phyloP scores from a whole-genome alignment of 2,888 invertebrate genomes.

The Synergus laeviventris region DNA sequence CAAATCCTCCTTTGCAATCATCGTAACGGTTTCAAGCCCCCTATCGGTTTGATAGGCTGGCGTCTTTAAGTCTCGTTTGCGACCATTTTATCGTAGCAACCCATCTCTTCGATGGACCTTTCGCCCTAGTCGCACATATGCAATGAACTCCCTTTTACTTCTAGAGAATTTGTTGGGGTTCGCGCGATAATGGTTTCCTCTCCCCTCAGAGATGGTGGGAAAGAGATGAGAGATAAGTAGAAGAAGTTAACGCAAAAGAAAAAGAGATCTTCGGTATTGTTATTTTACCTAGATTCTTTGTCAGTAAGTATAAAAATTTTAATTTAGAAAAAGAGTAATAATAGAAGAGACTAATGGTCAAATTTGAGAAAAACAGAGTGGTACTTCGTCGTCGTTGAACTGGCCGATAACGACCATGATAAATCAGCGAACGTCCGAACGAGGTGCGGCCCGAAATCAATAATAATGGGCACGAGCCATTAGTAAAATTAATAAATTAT shows the following conservation, averaged over 20 bases:
- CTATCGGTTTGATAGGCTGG: constrained; percentile 38
- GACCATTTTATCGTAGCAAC: constrained; percentile 57
- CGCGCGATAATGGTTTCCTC: constrained; percentile 25
- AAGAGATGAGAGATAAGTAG: neutral
- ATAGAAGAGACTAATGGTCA: neutral
- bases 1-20: constrained; percentile 29
- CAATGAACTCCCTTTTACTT: constrained; percentile 60
- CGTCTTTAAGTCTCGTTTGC: constrained; percentile 58
- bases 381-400: constrained; percentile 53
- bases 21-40: constrained; percentile 16
- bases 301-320: neutral
- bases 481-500: constrained; percentile 77
- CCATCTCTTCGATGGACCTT: constrained; percentile 61
- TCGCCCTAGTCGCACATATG: constrained; percentile 58
- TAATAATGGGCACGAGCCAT: constrained; percentile 76
- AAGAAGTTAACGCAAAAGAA: neutral
- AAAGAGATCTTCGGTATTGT: too few species aligned
- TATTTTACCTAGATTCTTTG: too few species aligned
- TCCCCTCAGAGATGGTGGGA: neutral
- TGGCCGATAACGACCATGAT: constrained; percentile 74
- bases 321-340: neutral
- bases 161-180: constrained; percentile 63
- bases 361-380: constrained; percentile 47
- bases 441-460: constrained; percentile 72
- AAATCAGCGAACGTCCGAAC: constrained; percentile 72